Evolutionary conservation across 1,140 invertebrate species (phyloP), one percentile per base, ranked within the genome.

Genomic region (Chironomus tepperi): DNA sequence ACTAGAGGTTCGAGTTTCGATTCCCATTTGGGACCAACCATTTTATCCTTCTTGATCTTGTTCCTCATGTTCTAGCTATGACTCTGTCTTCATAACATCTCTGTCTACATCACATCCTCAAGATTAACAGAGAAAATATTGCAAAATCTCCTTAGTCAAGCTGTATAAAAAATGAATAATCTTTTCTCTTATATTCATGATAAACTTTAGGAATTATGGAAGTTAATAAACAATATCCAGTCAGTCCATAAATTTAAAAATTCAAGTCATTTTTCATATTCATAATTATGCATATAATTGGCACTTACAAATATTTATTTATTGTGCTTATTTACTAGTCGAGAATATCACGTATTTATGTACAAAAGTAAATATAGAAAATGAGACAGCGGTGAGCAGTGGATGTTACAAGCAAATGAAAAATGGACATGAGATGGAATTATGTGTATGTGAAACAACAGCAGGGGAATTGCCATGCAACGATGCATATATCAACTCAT

Each of bases 351-450:
- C 65, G 7, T 70, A 70, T 70, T 16, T 70, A 21, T 70, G 65
- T 21, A 19, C 65, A 21, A 70, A 70, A 70, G 65, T 70, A 70
- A 70, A 70, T 21, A 70, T 70, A 18, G 65, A 70, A 70, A 70
- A 70, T 16, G 65, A 70, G n/a, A 70, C 65, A 6, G 65, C 65
- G 2, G 65, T 70, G 16, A 70, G 9, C 9, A 15, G 18, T 10
- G 65, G 65, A 5, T 70, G 65, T 21, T 70, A 19, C 18, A 70
- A 70, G 10, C 65, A 70, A 19, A 70, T 70, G 65, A 70, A 70
- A 70, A 70, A 70, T 19, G 65, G 65, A 70, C 65, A 70, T 70
- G 65, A 70, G 18, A 7, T 70, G 7, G 65, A 70, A 21, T 9
- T 70, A 3, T 70, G 65, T 16, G 65, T 19, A 1, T 70, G 65